phyloP scores from a whole-genome alignment of 2,797 vertebrate species.

The Pangasius mekongensis region DNA sequence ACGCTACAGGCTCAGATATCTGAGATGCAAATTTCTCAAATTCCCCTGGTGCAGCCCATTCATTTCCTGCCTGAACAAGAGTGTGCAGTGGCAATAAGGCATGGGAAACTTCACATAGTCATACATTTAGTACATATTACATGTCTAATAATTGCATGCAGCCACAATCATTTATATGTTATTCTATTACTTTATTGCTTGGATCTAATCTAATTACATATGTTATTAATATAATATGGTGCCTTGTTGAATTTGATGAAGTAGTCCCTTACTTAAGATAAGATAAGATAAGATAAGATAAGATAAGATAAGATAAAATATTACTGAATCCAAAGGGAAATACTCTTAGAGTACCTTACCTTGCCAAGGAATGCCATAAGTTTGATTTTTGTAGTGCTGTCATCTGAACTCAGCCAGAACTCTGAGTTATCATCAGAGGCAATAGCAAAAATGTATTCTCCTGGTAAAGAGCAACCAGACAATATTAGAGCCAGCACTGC shows the following conservation, averaged over 20 bases:
- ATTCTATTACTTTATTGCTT: neutral
- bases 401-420: constrained; percentile 83
- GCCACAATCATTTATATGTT: neutral
- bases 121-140: neutral
- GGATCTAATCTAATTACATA: neutral
- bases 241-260: neutral
- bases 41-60: constrained; percentile 85
- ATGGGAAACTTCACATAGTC: neutral
- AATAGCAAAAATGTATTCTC: constrained; percentile 81
- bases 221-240: neutral
- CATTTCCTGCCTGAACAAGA: constrained; percentile 73
- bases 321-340: neutral
- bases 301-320: neutral
- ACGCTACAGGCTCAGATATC: constrained; percentile 78
- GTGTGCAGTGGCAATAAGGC: neutral
- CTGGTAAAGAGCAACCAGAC: constrained; percentile 60
- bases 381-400: constrained; percentile 72
- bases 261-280: neutral
- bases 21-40: constrained; percentile 82
- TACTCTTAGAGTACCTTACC: neutral
- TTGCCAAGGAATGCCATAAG: constrained; percentile 49
- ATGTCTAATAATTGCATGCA: neutral
- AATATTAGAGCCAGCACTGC: neutral
- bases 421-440: constrained; percentile 85
- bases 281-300: neutral